These are phyloP conservation scores for Armadillidium nasatum DNA, from an alignment of 1,140 invertebrate species.

Conservation along the genomic window DNA sequence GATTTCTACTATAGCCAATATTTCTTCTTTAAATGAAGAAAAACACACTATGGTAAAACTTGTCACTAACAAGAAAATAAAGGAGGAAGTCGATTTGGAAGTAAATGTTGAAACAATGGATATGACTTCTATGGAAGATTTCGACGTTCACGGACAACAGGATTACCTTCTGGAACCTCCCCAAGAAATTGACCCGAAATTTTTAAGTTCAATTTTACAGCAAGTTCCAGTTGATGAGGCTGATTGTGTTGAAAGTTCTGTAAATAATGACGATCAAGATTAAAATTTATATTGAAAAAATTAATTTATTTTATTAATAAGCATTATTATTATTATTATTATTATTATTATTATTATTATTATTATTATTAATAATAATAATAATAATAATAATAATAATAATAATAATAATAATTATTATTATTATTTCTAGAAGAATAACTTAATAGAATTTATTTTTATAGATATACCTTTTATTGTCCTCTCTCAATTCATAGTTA, in stretches of 20 bases:
- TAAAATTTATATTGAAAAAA: too few relatives aligned
- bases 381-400: too few relatives aligned
- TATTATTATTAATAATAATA: too few relatives aligned
- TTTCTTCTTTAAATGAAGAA: not conserved
- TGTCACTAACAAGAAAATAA: not conserved
- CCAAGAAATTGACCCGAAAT: not conserved
- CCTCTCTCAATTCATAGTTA: too few relatives aligned
- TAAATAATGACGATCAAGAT: too few relatives aligned
- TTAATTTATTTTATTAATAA: too few relatives aligned
- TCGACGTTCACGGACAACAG: not conserved
- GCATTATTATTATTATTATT: too few relatives aligned
- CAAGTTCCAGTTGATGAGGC: not conserved
- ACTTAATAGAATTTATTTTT: too few relatives aligned
- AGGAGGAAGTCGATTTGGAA: not conserved
- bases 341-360: too few relatives aligned
- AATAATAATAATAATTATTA: too few relatives aligned
- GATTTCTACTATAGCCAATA: not conserved
- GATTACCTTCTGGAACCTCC: not conserved
- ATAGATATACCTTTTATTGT: too few relatives aligned
- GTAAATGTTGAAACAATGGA: constrained; percentile 7
- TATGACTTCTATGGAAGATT: not conserved
- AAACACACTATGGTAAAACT: not conserved
- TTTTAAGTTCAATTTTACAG: not conserved
- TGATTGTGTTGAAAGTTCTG: not conserved
- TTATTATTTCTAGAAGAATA: too few relatives aligned